These are phyloP conservation scores for Lasioglossum lativentre DNA, from an alignment of 2,888 invertebrate genomes.

Conservation along the genomic window DNA sequence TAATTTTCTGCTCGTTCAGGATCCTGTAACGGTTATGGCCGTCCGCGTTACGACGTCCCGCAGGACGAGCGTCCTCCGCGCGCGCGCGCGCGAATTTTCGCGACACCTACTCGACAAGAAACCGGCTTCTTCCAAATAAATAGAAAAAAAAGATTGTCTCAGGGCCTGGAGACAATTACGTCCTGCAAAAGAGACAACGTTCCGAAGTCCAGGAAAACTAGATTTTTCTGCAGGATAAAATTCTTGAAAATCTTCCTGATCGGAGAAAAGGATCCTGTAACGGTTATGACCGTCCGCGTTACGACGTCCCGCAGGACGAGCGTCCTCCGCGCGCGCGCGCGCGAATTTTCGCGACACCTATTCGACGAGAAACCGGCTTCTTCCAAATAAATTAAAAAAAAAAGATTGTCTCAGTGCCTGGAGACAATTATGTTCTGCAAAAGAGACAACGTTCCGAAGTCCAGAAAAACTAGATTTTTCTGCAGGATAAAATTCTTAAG, in stretches of 20 bases:
- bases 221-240: too few species aligned
- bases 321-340: not conserved
- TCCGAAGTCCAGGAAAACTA: too few species aligned
- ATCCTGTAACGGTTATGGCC: slow-evolving; percentile 63
- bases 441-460: too few species aligned
- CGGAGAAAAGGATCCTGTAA: slow-evolving; percentile 49
- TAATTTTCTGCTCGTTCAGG: slow-evolving; percentile 60
- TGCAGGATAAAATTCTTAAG: too few species aligned
- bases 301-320: slow-evolving; percentile 42
- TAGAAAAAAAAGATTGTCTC: too few species aligned
- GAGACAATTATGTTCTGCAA: too few species aligned
- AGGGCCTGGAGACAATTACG: too few species aligned
- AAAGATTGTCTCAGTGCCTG: too few species aligned
- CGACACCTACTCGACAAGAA: not conserved
- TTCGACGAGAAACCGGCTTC: not conserved
- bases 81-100: not conserved
- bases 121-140: not conserved
- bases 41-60: slow-evolving; percentile 44
- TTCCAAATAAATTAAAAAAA: not conserved
- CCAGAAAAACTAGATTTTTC: too few species aligned
- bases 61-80: slow-evolving; percentile 6
- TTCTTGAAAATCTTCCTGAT: not conserved
- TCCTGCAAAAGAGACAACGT: too few species aligned
- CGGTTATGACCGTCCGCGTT: slow-evolving; percentile 57
- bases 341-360: not conserved